Evolutionary conservation across 1,140 invertebrate genomes (phyloP), one percentile per base, ranked within the genome.

Genomic region (Bombus vancouverensis): DNA sequence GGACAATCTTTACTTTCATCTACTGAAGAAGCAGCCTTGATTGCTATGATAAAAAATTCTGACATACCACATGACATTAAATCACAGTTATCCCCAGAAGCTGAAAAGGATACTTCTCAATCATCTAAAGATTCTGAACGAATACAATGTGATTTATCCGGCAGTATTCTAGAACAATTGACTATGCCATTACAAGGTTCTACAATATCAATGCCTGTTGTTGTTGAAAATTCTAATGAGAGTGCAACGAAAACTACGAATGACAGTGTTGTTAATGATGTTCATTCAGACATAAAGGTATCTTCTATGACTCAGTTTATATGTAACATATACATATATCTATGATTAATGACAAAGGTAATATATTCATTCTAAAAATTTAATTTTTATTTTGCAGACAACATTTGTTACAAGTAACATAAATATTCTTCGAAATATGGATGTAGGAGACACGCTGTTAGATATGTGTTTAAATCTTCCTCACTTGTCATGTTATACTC

Each of bases 361-460:
- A 15, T 81, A 72, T 68, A 5, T 83, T 76, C 70, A 5, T 72
- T 66, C n/a, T 83, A 25, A 78, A 32, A 57, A 66, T 62, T 28
- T 57, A 39, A 12, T 37, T 85, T 53, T 84, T 82, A 82, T 87
- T 78, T 94, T 94, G n/a, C 87, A 96, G 95, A 91, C 93, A 82
- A 92, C 95, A 62, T 96, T 96, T 76, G 93, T 95, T 59, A 91
- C 95, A 42, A 96, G 95, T 85, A 96, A 96, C 86, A 94, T 96
- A 76, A 95, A 92, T 53, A 95, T 95, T 53, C 94, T 98, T 32
- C 96, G 97, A 89, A 96, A 96, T 92, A 95, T 98, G 83, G 96
- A 97, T 89, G 98, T 97, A n/a, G 97, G 97, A 13, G 97, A 98
- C 87, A 96, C 97, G 32, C 93, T 98, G n/a, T 95, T 98, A 47